Percentiles rank a stretch among this genome's conserved stretches.
Evolutionary conservation across 2,113 vertebrate genomes (phyloP).

Genomic region (Athene noctua): DNA sequence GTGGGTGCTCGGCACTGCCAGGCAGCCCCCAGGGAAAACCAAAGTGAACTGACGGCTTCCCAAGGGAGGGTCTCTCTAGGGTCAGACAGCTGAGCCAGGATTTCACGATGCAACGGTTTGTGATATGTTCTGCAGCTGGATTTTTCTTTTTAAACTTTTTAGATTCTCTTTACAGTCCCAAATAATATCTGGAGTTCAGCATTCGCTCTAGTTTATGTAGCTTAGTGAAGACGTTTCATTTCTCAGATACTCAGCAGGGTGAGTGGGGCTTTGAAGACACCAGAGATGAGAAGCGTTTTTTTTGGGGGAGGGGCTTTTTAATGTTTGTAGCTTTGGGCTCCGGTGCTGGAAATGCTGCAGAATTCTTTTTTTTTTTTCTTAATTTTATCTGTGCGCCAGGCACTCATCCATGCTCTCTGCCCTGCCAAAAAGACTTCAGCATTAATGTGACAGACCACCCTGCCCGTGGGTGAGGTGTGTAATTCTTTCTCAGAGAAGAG

Average conservation of each 20-base stretch:
- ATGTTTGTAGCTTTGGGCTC: constrained; percentile 27
- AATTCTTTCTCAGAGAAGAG: constrained; percentile 48
- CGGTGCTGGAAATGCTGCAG: constrained; percentile 26
- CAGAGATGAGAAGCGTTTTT: background rate
- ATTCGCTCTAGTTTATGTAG: background rate
- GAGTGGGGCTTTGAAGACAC: background rate
- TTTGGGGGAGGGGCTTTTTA: background rate
- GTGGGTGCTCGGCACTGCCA: background rate
- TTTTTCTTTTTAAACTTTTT: background rate
- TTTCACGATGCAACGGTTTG: background rate
- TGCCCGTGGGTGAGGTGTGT: constrained; percentile 62
- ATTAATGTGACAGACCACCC: constrained; percentile 65
- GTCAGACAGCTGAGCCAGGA: background rate
- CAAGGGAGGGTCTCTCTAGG: background rate
- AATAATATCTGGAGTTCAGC: background rate
- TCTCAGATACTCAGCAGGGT: background rate
- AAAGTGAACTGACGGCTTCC: background rate
- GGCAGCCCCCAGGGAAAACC: accelerated
- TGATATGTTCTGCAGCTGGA: background rate
- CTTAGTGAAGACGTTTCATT: background rate
- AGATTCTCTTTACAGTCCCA: background rate
- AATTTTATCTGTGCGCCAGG: constrained; percentile 47
- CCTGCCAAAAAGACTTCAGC: constrained; percentile 61
- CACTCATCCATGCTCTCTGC: constrained; percentile 28
- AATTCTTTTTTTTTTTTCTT: constrained; percentile 31